Conservation (phyloP, 2,797 vertebrate genomes). For the Cephalopachus bancanus region DNA sequence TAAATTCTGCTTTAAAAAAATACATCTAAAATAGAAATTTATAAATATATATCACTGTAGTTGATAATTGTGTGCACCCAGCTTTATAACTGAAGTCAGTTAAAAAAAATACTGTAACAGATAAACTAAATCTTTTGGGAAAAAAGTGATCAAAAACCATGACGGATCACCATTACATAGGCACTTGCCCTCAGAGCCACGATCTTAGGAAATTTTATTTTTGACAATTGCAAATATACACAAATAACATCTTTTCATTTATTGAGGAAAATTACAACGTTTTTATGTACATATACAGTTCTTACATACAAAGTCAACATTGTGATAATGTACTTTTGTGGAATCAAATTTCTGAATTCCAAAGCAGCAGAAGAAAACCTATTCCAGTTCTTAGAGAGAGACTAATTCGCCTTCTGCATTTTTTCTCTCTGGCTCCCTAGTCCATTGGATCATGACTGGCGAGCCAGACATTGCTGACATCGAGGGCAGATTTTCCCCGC, state of each 20-base stretch:
- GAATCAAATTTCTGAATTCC: background rate
- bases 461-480: background rate
- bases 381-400: background rate
- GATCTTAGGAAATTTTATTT: background rate
- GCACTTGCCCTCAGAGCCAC: background rate
- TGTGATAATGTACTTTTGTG: background rate
- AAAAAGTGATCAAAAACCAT: background rate
- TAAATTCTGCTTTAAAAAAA: background rate
- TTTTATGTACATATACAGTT: background rate
- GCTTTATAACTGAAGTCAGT: background rate
- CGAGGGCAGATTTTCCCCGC: too few relatives aligned
- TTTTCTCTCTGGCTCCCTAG: too few relatives aligned
- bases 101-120: background rate
- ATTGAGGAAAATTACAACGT: background rate
- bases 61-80: background rate
- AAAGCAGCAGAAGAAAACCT: background rate
- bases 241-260: background rate
- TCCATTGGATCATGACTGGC: background rate
- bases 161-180: background rate
- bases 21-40: background rate
- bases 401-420: background rate
- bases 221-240: background rate
- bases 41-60: background rate
- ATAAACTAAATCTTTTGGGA: background rate
- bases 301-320: background rate